Percentiles rank a stretch among this genome's conserved stretches.
Conservation (phyloP, 1,140 invertebrate species). For the Lasioglossum baleicum region DNA sequence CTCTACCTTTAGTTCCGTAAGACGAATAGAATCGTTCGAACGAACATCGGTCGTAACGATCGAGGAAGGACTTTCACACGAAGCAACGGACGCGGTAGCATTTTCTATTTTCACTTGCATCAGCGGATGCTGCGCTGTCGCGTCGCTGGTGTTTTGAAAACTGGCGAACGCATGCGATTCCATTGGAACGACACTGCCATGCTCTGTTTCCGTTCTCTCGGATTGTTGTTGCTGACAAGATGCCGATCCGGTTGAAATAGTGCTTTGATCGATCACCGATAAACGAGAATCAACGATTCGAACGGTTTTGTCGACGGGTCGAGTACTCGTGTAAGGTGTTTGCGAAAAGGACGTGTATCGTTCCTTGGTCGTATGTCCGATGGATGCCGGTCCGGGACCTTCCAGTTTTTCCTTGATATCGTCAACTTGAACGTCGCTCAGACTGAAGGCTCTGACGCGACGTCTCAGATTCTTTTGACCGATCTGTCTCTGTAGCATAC, state of each 20-base stretch:
- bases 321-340: not conserved
- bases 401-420: conserved; percentile 23
- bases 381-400: conserved; percentile 12
- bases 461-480: conserved; percentile 70
- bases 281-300: no score
- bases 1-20: conserved; percentile 50
- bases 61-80: conserved; percentile 34
- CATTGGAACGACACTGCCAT: not conserved
- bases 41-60: conserved; percentile 40
- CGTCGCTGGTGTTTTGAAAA: not conserved
- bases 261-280: not conserved
- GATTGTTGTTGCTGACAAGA: not conserved
- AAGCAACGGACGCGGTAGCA: conserved; percentile 48
- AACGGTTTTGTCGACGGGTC: not conserved
- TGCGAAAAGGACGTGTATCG: not conserved
- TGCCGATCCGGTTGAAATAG: not conserved
- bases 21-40: conserved; percentile 1
- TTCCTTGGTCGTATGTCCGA: not conserved
- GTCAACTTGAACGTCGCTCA: conserved; percentile 74
- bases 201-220: not conserved
- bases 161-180: not conserved
- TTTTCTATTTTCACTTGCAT: conserved; percentile 64
- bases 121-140: conserved; percentile 33
- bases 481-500: conserved; percentile 74
- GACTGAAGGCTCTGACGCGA: conserved; percentile 73